Base-by-base conservation (phyloP, 2,113 vertebrate species). In the Pipra filicauda region DNA sequence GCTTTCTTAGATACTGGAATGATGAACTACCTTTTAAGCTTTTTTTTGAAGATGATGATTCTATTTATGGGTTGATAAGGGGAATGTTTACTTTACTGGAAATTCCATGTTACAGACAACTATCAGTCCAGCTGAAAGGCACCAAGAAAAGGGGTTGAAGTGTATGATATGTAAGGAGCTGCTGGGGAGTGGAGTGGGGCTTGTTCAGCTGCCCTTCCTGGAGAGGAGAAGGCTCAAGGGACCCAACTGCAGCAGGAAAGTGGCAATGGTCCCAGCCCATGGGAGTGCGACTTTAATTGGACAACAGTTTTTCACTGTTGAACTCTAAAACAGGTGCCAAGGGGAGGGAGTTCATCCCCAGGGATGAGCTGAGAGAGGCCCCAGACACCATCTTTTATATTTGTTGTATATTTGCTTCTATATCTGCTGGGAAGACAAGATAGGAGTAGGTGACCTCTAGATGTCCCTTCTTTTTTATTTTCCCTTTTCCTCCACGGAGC, bases 401-500 rank as follows among this genome's bases (percentile, higher is more conserved):
- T 27, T 65, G 11, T 28, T 80, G 6, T 27, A 1, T 57, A 15
- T 43, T 74, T 85, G 62, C 20, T 76, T 66, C 57, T 37, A 0
- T 51, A 20, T 58, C 12, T 86, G 12, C 23, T 77, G 51, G 14
- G 22, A 44, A 52, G 23, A 26, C 8, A 12, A 66, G 23, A 4
- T n/a, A 5, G 30, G 26, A 61, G 7, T 16, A 48, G 33, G 5
- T 14, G 17, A 27, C 5, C 13, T 69, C 26, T 20, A 28, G 19
- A 8, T 72, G 12, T n/a, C 13, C 2, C 3, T 37, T 20, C 23
- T 15, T 35, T 35, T 46, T 28, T 41, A 18, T 28, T 31, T 5
- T 0, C 0, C 1, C 52, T 9, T 49, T 22, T 22, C 28, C 11
- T 37, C 26, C 26, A 14, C 2, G 0, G 49, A n/a, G 12, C 43